phyloP scores from a whole-genome alignment of 2,797 vertebrate species.

The Tragopan temminckii region DNA sequence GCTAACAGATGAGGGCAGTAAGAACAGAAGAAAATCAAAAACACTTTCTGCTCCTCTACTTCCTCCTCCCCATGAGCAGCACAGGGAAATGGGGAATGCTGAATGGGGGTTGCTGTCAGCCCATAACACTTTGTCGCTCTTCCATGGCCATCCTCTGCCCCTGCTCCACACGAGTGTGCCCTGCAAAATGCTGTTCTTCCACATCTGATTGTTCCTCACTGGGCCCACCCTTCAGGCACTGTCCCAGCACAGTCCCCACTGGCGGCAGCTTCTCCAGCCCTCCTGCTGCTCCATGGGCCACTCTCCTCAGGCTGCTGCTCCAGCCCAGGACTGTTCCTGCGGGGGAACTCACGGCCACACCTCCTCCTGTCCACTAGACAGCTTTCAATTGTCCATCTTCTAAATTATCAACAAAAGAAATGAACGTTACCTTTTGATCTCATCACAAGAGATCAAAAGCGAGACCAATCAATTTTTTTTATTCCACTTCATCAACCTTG shows the following conservation, averaged over 20 bases:
- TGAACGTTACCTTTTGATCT: background rate
- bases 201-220: too few species aligned
- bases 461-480: background rate
- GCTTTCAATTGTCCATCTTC: background rate
- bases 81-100: too few species aligned
- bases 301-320: too few species aligned
- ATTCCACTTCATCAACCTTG: background rate
- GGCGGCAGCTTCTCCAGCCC: background rate
- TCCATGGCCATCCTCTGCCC: background rate
- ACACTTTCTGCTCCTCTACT: background rate
- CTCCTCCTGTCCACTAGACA: background rate
- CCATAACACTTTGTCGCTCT: background rate
- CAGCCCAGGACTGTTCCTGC: too few species aligned
- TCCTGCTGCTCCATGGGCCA: too few species aligned
- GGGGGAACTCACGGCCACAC: too few species aligned
- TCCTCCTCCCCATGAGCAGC: background rate
- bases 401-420: background rate
- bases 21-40: background rate
- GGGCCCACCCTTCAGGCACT: background rate
- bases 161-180: background rate
- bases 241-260: too few species aligned
- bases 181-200: too few species aligned
- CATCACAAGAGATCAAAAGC: background rate
- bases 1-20: background rate
- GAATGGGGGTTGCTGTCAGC: background rate